Conservation (phyloP, 2,113 vertebrate genomes). For the Misgurnus anguillicaudatus region DNA sequence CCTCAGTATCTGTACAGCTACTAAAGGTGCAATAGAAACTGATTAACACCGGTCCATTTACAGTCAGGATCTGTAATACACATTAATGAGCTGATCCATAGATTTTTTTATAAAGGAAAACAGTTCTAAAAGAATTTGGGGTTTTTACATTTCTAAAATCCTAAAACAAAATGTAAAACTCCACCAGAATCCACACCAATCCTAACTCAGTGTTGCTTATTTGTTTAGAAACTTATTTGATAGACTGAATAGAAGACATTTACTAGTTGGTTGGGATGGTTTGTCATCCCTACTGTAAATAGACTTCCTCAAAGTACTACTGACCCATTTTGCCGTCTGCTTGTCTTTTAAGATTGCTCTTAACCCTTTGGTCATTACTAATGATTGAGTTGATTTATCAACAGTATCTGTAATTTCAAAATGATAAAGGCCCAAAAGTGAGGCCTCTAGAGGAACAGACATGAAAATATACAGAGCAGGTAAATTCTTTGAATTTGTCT, state of each 20-base stretch:
- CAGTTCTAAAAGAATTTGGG: not conserved
- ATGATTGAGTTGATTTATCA: conserved; percentile 95
- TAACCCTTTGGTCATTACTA: conserved; percentile 90
- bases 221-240: not conserved
- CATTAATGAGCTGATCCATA: not conserved
- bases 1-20: conserved; percentile 3
- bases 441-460: conserved; percentile 92
- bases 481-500: conserved; percentile 93
- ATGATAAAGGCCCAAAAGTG: conserved; percentile 90
- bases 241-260: conserved; percentile 36
- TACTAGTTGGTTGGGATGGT: conserved; percentile 65
- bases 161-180: not conserved
- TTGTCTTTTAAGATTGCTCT: conserved; percentile 84
- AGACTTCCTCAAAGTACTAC: conserved; percentile 91
- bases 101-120: not conserved
- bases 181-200: not conserved
- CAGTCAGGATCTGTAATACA: not conserved
- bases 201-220: no score
- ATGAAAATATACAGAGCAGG: conserved; percentile 83
- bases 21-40: not conserved
- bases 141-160: not conserved
- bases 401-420: conserved; percentile 78
- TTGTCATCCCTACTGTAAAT: conserved; percentile 63
- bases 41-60: not conserved
- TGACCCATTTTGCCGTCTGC: conserved; percentile 82